A percentile compares a stretch with the other conserved stretches of the same genome.
Evolutionary conservation across 2,888 invertebrate genomes (phyloP).

Genomic region (Julus scanicus): DNA sequence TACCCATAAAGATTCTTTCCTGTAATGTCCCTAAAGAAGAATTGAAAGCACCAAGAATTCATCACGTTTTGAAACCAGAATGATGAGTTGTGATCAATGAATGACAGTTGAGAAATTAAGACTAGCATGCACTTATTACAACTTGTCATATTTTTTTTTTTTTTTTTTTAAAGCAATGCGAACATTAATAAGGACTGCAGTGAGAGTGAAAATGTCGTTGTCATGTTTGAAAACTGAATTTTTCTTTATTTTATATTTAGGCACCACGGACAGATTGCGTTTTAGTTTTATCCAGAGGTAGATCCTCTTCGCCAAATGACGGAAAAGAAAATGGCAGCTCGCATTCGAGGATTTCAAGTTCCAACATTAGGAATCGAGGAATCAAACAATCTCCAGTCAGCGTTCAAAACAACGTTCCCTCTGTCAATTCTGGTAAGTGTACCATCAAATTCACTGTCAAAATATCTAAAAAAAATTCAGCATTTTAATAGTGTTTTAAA

Average conservation of each 20-base stretch:
- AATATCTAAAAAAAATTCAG: too few relatives aligned
- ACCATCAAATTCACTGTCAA: background rate
- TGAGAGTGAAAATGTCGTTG: too few relatives aligned
- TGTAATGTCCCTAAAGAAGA: too few relatives aligned
- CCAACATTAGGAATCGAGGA: conserved; percentile 2
- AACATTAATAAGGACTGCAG: too few relatives aligned
- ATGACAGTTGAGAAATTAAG: too few relatives aligned
- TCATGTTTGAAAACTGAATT: background rate
- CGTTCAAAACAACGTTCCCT: background rate
- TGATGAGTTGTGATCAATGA: too few relatives aligned
- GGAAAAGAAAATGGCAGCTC: conserved; percentile 58
- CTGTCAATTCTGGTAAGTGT: background rate
- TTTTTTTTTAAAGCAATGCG: too few relatives aligned
- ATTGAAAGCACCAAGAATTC: too few relatives aligned
- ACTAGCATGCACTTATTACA: too few relatives aligned
- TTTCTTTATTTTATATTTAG: conserved; percentile 66
- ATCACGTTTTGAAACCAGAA: too few relatives aligned
- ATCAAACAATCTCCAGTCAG: conserved; percentile 7
- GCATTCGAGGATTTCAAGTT: conserved; percentile 57
- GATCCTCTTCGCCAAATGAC: conserved; percentile 63
- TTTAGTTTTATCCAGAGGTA: conserved; percentile 76
- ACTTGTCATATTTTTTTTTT: too few relatives aligned
- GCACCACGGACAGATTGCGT: conserved; percentile 82
- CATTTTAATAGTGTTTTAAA: background rate
- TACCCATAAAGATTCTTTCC: too few relatives aligned